Evolutionary conservation across 2,888 invertebrate genomes (phyloP), one percentile per base, ranked within the genome.

Genomic region (Oligia latruncula): DNA sequence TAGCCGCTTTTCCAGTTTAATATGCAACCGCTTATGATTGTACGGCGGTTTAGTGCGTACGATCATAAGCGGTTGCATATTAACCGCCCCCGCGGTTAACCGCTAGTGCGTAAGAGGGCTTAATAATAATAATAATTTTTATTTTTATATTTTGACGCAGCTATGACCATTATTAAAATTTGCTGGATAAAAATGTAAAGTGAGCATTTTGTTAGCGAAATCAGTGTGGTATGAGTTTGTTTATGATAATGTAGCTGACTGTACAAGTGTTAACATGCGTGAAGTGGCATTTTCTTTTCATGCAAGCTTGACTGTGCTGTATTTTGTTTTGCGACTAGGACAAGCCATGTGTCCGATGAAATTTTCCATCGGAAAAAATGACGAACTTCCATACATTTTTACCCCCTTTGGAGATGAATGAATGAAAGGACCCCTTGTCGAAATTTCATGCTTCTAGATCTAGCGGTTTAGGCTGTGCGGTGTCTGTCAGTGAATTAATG

Each of bases 141-240:
- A n/a, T n/a, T n/a, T n/a, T n/a, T n/a, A n/a, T n/a, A n/a, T n/a
- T n/a, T n/a, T n/a, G 58, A 65, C 62, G 29, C 40, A 4, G 68
- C 55, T 74, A 62, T 66, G 65, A 43, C 35, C 20, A 82, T 86
- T 68, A n/a, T n/a, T n/a, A n/a, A n/a, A n/a, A 67, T 65, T 73
- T 43, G 55, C 75, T 74, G 75, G 62, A 60, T 68, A 79, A 74
- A 67, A 67, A 49, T 15, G 71, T 65, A 23, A 79, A 74, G 70
- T 71, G 40, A 4, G 49, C 62, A 35, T 83, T 74, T 67, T 73
- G 65, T 71, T 68, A 77, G 74, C 29, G 58, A 78, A 52, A 81
- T 67, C 23, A 62, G 29, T 23, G 49, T 15, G 15, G 17, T 62
- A 46, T 52, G n/a, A 52, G 3, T 52, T 58, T 23, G 20, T 52